phyloP scores from a whole-genome alignment of 1,140 invertebrate species.

The Aculops lycopersici region DNA sequence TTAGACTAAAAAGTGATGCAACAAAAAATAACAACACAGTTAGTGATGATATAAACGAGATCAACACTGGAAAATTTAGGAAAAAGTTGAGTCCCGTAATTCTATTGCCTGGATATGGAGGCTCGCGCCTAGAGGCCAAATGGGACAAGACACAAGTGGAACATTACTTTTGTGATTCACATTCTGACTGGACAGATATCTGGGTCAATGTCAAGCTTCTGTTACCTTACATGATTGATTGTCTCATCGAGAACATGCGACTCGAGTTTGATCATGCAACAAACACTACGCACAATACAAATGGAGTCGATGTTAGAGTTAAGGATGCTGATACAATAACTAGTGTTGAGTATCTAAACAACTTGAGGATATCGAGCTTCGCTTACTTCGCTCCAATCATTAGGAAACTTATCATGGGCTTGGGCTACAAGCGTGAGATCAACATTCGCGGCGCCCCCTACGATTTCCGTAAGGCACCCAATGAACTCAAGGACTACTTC shows the following conservation, averaged over 20 bases:
- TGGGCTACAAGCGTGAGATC: slow-evolving; percentile 45
- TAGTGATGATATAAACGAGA: too few species aligned
- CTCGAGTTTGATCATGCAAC: slow-evolving; percentile 56
- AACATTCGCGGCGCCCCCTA: slow-evolving; percentile 70
- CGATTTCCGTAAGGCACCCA: slow-evolving; percentile 82
- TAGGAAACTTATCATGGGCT: slow-evolving; percentile 29
- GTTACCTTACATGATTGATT: slow-evolving; percentile 66
- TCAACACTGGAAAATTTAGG: too few species aligned
- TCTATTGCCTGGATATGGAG: background rate
- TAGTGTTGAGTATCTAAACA: slow-evolving; percentile 68
- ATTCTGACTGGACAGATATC: slow-evolving; percentile 15
- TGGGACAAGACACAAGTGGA: background rate
- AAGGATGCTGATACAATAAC: slow-evolving; percentile 59
- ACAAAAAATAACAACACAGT: too few species aligned
- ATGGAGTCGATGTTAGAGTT: slow-evolving; percentile 51
- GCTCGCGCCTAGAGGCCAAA: background rate
- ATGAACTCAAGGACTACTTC: slow-evolving; percentile 59
- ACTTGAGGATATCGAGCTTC: slow-evolving; percentile 35
- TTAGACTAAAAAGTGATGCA: too few species aligned
- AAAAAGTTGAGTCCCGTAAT: too few species aligned
- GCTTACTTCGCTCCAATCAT: slow-evolving; percentile 61
- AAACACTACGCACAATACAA: slow-evolving; percentile 40
- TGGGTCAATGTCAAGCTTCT: slow-evolving; percentile 77
- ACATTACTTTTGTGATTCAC: background rate
- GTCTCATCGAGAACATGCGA: slow-evolving; percentile 59